phyloP scores from a whole-genome alignment of 1,140 invertebrate species.

The Drosophila truncata region DNA sequence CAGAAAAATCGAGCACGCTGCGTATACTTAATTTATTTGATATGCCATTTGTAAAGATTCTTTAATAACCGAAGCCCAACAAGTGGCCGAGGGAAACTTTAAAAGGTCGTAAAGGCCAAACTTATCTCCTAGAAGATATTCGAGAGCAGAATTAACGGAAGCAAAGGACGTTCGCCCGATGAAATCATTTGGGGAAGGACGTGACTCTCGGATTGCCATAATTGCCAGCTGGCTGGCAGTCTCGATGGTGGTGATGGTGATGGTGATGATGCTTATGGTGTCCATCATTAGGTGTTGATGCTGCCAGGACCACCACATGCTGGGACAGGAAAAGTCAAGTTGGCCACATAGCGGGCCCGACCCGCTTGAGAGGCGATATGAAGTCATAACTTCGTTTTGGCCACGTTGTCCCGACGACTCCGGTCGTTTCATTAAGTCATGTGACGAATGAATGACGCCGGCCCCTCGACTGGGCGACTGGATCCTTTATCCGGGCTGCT shows the following conservation, averaged over 20 bases:
- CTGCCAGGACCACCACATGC: constrained; percentile 37
- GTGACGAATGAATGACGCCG: constrained; percentile 44
- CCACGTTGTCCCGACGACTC: constrained; percentile 1
- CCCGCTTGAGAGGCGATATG: constrained; percentile 40
- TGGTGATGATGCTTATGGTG: constrained; percentile 54
- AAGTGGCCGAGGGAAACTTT: constrained; percentile 35
- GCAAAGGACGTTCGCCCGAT: constrained; percentile 47
- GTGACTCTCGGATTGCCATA: constrained; percentile 72
- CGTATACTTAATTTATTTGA: constrained; percentile 67
- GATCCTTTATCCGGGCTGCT: constrained; percentile 35
- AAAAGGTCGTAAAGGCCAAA: constrained; percentile 24
- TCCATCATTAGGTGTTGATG: constrained; percentile 74
- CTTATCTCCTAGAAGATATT: constrained; percentile 25
- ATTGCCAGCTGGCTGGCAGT: constrained; percentile 57
- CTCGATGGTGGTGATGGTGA: constrained; percentile 55
- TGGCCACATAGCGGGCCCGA: constrained; percentile 36
- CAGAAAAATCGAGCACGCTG: constrained; percentile 39
- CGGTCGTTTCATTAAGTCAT: constrained; percentile 34
- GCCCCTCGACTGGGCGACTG: constrained; percentile 8
- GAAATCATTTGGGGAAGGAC: constrained; percentile 70
- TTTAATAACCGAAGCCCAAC: constrained; percentile 47
- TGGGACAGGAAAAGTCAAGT: constrained; percentile 20
- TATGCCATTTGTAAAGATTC: constrained; percentile 42
- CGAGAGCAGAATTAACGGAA: constrained; percentile 14
- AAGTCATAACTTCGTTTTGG: constrained; percentile 56